A percentile compares a stretch with the other conserved stretches of the same genome.
These are phyloP conservation scores for Campylomormyrus tamandua DNA, from an alignment of 2,113 vertebrate species.

Conservation along the genomic window DNA sequence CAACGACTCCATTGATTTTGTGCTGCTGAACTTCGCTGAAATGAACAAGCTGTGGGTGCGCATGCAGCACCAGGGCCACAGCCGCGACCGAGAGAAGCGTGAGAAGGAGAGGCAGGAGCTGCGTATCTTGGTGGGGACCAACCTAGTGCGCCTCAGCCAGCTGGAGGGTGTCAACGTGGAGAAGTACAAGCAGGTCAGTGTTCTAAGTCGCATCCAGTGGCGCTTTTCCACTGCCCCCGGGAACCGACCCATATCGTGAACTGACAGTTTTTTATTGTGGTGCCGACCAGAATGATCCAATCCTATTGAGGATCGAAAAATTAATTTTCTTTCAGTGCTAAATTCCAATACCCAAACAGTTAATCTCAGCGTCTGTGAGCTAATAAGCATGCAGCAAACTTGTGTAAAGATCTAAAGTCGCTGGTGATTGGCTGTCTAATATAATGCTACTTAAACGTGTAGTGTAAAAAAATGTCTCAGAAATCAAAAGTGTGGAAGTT, in stretches of 20 bases:
- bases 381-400: no score
- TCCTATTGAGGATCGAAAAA: no score
- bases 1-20: conserved; percentile 93
- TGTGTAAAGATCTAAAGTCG: no score
- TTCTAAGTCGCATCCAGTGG: background rate
- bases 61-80: conserved; percentile 98
- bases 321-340: no score
- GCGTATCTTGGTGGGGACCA: conserved; percentile 91
- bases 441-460: no score
- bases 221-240: background rate
- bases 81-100: conserved; percentile 88
- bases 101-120: conserved; percentile 93
- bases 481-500: no score
- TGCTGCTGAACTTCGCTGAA: conserved; percentile 94
- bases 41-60: conserved; percentile 99
- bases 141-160: conserved; percentile 93
- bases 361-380: no score
- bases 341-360: no score
- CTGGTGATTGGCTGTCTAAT: no score
- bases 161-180: conserved; percentile 96
- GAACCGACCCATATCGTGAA: background rate
- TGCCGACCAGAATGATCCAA: no score
- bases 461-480: no score
- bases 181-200: conserved; percentile 84
- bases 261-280: background rate